Evolutionary conservation across 2,888 invertebrate genomes (phyloP).

Genomic region (Aspidiotus destructor): DNA sequence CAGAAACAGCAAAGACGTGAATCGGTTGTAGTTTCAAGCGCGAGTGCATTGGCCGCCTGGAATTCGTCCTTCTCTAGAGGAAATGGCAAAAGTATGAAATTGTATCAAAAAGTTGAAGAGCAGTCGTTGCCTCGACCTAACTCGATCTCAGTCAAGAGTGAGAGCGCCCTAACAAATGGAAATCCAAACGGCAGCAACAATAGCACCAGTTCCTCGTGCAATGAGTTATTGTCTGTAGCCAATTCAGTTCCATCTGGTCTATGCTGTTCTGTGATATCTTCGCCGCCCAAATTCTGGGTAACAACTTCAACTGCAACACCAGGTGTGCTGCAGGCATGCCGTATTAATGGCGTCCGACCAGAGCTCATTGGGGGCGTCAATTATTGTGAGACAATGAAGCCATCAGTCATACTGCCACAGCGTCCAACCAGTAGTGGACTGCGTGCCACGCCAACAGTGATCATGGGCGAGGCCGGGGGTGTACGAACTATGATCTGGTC

Average conservation of each 20-base stretch:
- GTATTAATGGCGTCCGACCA: constrained; percentile 71
- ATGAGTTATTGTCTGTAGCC: constrained; percentile 42
- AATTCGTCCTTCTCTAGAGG: constrained; percentile 50
- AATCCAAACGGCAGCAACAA: constrained; percentile 26
- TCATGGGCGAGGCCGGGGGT: constrained; percentile 87
- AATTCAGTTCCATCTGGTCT: constrained; percentile 38
- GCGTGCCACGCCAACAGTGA: constrained; percentile 64
- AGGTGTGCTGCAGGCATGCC: constrained; percentile 39
- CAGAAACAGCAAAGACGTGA: constrained; percentile 39
- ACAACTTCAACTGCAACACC: constrained; percentile 38
- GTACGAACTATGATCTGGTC: constrained; percentile 65
- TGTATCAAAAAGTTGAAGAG: neutral
- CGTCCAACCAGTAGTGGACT: constrained; percentile 36
- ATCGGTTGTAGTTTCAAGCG: constrained; percentile 35
- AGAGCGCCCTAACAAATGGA: constrained; percentile 36
- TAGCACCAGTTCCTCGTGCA: constrained; percentile 38
- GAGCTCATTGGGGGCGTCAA: constrained; percentile 61
- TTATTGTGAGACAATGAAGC: constrained; percentile 39
- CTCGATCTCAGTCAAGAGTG: constrained; percentile 42
- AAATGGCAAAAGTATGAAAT: constrained; percentile 47
- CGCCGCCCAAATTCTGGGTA: constrained; percentile 36
- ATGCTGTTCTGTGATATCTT: constrained; percentile 31
- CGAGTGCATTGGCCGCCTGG: constrained; percentile 34
- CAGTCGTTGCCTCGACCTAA: neutral
- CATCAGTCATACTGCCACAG: constrained; percentile 37